A percentile compares a stretch with the other conserved stretches of the same genome.
Evolutionary conservation across 2,113 vertebrate genomes (phyloP).

Genomic region (Rhinolophus sinicus): DNA sequence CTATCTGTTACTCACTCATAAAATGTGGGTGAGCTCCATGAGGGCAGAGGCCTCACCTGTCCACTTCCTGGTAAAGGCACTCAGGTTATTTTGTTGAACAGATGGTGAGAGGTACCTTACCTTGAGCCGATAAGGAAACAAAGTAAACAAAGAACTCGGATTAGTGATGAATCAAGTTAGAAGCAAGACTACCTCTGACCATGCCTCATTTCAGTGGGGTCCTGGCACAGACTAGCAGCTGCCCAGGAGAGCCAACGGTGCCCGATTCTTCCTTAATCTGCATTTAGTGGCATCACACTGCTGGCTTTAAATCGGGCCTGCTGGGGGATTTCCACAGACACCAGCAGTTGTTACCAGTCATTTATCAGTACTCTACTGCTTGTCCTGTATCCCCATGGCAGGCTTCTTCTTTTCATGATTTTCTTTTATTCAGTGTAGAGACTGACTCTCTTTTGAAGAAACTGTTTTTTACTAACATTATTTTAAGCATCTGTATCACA

Average conservation of each 20-base stretch:
- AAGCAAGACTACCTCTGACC: neutral
- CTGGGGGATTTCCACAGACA: neutral
- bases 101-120: neutral
- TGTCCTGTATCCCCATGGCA: neutral
- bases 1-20: neutral
- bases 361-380: neutral
- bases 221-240: neutral
- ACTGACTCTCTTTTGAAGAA: neutral
- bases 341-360: neutral
- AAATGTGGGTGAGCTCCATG: neutral
- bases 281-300: accelerated
- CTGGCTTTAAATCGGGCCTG: neutral
- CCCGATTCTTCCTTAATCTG: neutral
- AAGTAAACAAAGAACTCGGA: neutral
- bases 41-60: neutral
- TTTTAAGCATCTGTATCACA: slow-evolving; percentile 11
- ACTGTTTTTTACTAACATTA: neutral
- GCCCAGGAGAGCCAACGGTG: neutral
- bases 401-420: neutral
- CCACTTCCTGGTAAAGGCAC: neutral
- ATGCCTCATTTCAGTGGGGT: neutral
- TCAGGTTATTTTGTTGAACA: neutral
- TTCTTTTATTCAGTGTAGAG: neutral
- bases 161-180: neutral
- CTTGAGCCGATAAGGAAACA: neutral